Percentiles rank a stretch among this genome's conserved stretches.
Conservation (phyloP, 2,888 invertebrate species). For the Mystacides longicornis region DNA sequence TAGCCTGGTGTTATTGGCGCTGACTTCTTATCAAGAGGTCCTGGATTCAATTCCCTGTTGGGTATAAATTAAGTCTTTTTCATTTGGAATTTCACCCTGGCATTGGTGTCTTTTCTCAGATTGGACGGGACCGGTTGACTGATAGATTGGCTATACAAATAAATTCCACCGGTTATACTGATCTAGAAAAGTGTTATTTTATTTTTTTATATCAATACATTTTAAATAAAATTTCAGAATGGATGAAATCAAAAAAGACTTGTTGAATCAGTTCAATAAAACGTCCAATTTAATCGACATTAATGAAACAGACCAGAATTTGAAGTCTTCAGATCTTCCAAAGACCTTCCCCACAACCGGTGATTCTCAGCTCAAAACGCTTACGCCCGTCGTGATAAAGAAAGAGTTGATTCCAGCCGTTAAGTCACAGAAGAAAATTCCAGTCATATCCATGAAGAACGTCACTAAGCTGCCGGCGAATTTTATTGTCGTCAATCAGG, state of each 20-base stretch:
- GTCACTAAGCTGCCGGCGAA: constrained; percentile 37
- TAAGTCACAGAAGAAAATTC: constrained; percentile 3
- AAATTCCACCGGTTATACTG: too few relatives aligned
- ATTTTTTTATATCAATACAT: too few relatives aligned
- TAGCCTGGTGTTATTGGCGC: not conserved
- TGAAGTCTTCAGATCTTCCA: not conserved
- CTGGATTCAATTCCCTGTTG: too few relatives aligned
- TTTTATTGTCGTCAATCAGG: constrained; percentile 32
- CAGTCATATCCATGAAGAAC: constrained; percentile 1
- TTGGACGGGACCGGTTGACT: too few relatives aligned
- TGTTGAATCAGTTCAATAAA: constrained; percentile 31
- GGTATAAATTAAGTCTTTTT: too few relatives aligned
- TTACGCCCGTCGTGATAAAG: not conserved
- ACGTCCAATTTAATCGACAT: constrained; percentile 4
- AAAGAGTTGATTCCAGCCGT: not conserved
- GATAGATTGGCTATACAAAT: too few relatives aligned
- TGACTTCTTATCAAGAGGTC: too few relatives aligned
- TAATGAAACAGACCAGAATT: not conserved
- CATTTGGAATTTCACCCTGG: too few relatives aligned
- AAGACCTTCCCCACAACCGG: not conserved
- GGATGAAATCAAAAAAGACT: constrained; percentile 31
- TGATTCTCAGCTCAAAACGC: not conserved
- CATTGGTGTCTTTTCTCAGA: too few relatives aligned
- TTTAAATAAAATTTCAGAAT: too few relatives aligned
- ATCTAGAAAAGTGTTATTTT: too few relatives aligned